A percentile compares a stretch with the other conserved stretches of the same genome.
Conservation (phyloP, 2,113 vertebrate genomes). For the Tylochromis polylepis region DNA sequence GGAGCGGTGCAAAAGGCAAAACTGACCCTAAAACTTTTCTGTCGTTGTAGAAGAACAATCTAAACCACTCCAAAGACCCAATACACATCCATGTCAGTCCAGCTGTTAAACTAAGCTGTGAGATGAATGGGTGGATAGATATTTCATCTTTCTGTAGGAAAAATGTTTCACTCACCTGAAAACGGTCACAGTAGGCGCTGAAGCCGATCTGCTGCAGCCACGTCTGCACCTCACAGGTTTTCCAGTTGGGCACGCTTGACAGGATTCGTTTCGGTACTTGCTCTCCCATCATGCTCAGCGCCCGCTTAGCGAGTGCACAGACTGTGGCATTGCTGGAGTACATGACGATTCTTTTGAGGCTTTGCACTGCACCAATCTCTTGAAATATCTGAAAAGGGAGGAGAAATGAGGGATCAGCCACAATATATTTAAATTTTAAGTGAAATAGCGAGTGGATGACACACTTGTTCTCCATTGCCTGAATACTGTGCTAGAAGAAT, state of each 20-base stretch:
- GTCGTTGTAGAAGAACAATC: background rate
- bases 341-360: constrained; percentile 90
- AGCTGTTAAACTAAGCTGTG: background rate
- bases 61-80: background rate
- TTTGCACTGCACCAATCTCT: constrained; percentile 92
- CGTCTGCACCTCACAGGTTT: constrained; percentile 85
- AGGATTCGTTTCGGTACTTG: constrained; percentile 85
- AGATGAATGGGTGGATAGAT: background rate
- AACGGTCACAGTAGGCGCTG: constrained; percentile 78
- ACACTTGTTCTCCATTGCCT: too few relatives aligned
- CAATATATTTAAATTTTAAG: background rate
- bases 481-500: too few relatives aligned
- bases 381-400: constrained; percentile 84
- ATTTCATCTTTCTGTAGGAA: background rate
- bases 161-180: constrained; percentile 70
- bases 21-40: background rate
- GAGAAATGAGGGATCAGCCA: background rate
- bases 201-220: constrained; percentile 98
- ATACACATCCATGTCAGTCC: background rate
- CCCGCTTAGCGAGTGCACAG: constrained; percentile 84
- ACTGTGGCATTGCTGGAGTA: constrained; percentile 88
- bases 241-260: constrained; percentile 92
- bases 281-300: constrained; percentile 84
- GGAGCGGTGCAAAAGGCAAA: background rate
- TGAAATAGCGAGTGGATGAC: too few relatives aligned